Conservation (phyloP, 2,888 invertebrate genomes). For the Zaprionus obscuricornis region DNA sequence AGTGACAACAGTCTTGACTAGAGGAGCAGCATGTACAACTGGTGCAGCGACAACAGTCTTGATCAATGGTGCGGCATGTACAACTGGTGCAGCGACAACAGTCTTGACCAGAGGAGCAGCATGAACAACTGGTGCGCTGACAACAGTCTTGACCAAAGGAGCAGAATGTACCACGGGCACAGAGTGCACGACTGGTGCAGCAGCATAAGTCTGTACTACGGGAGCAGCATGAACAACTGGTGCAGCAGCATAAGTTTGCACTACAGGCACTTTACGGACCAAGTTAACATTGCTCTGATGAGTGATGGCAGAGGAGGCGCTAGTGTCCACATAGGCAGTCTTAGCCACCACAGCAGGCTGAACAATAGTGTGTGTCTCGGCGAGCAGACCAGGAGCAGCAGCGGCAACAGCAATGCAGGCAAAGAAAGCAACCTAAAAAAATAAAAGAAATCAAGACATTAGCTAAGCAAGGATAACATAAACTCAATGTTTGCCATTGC, state of each 20-base stretch:
- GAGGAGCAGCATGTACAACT: too few relatives aligned
- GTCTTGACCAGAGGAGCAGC: constrained; percentile 35
- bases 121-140: constrained; percentile 45
- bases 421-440: constrained; percentile 85
- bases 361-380: constrained; percentile 75
- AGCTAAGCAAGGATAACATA: too few relatives aligned
- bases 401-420: constrained; percentile 85
- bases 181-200: constrained; percentile 45
- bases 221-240: constrained; percentile 47
- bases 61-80: too few relatives aligned
- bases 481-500: too few relatives aligned
- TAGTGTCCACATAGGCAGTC: constrained; percentile 77
- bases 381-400: constrained; percentile 80
- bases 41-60: constrained; percentile 56
- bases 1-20: too few relatives aligned
- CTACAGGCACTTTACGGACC: constrained; percentile 83
- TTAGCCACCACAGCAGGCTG: constrained; percentile 79
- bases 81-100: constrained; percentile 16
- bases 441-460: background rate
- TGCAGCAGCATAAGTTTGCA: constrained; percentile 49
- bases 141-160: constrained; percentile 57
- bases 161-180: constrained; percentile 53
- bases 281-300: constrained; percentile 85
- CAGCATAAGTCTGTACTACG: constrained; percentile 54
- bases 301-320: constrained; percentile 84